phyloP scores from a whole-genome alignment of 2,888 invertebrate genomes.

The Cheilosia vulpina region DNA sequence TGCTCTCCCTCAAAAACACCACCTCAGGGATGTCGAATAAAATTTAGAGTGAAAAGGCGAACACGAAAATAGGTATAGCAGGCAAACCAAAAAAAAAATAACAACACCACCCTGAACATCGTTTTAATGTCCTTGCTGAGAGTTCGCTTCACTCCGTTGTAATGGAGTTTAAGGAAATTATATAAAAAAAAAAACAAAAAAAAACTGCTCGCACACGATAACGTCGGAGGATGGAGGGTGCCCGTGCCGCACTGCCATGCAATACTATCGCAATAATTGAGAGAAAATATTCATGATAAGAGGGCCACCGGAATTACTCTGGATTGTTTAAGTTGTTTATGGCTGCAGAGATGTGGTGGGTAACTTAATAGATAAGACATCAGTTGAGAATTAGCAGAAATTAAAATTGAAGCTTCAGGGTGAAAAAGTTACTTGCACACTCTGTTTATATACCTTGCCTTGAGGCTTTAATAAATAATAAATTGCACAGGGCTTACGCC shows the following conservation, averaged over 20 bases:
- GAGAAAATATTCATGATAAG: conserved; percentile 45
- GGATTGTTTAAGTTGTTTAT: conserved; percentile 30
- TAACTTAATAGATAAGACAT: conserved; percentile 42
- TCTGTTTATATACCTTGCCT: neutral
- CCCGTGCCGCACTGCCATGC: neutral
- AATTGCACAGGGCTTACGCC: neutral
- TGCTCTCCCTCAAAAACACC: conserved; percentile 18
- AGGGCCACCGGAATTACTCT: conserved; percentile 1
- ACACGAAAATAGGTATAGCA: conserved; percentile 6
- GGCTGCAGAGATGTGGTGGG: conserved; percentile 19
- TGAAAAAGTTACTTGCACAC: neutral
- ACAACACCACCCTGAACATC: conserved; percentile 20
- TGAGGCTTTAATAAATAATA: conserved; percentile 4
- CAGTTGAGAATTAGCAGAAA: conserved; percentile 27
- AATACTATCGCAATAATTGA: conserved; percentile 52
- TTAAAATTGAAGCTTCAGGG: conserved; percentile 9
- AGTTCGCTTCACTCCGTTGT: conserved; percentile 33
- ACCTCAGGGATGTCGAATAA: conserved; percentile 37
- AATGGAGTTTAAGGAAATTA: conserved; percentile 52
- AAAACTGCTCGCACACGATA: conserved; percentile 12
- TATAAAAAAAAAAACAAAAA: conserved; percentile 36
- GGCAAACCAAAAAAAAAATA: conserved; percentile 10
- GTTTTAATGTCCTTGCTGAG: conserved; percentile 53
- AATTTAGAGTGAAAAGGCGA: conserved; percentile 36
- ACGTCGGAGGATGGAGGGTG: neutral